Base-by-base conservation (phyloP, 2,888 invertebrate genomes). In the Sarcophaga caerulescens region DNA sequence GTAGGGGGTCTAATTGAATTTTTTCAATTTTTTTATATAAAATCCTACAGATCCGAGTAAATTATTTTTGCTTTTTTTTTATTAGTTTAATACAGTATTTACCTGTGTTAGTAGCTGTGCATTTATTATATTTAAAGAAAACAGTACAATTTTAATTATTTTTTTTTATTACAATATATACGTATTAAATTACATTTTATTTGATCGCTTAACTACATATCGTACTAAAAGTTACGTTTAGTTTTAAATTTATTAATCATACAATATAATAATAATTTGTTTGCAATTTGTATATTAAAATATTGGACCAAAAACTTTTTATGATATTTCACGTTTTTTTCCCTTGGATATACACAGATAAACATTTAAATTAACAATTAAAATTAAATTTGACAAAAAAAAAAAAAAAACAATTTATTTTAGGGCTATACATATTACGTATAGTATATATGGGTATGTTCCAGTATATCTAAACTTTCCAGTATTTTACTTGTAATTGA, bases 111-210 rank as follows among this genome's bases (percentile, higher is more conserved):
- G 47, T 47, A 47, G 35, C 6, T 35, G 35, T 35, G 0, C 6
- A 10, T 2, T 35, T 35, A 8, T 35, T 35, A 10, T 21, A 47
- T 23, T 74, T 19, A 44, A 60, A 12, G 35, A 73, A 73, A 66
- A 70, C 21, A 70, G 14, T 17, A 14, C 1, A 35, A 35, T 59
- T 76, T 68, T 60, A 10, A 5, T 52, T 25, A 44, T 44, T 65
- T n/a, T 45, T 76, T 78, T 78, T 83, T 83, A 78, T 78, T 83
- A 83, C 78, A 83, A 83, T 78, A 78, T 83, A 82, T 77, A 81
- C 14, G 52, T 62, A 65, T 59, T 73, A 59, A 74, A 63, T 78
- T 65, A 63, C 52, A 57, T 23, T 74, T 74, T 74, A 21, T 66
- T 69, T 35, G 35, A 35, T 35, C 2, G 69, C 70, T 81, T 76